phyloP scores from a whole-genome alignment of 2,888 invertebrate genomes.

The Himalopsyche tibetana region DNA sequence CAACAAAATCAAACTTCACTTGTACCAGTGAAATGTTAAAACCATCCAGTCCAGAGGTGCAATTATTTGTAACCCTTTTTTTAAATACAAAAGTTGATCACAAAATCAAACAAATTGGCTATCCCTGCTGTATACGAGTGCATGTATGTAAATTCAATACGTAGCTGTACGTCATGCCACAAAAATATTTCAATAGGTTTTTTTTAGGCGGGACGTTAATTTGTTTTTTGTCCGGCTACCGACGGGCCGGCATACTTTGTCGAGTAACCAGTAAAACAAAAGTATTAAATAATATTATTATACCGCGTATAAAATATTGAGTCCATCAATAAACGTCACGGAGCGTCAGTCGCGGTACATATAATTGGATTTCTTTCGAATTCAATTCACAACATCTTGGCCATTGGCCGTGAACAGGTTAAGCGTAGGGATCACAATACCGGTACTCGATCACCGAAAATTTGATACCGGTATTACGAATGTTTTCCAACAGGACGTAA shows the following conservation, averaged over 20 bases:
- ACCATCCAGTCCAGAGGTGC: no score
- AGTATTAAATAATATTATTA: slow-evolving; percentile 19
- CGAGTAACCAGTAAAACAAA: not conserved
- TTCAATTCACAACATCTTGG: slow-evolving; percentile 41
- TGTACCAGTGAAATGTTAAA: no score
- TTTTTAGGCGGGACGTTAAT: not conserved
- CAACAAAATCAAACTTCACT: no score
- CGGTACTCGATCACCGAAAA: no score
- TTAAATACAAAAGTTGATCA: no score
- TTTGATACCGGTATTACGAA: no score
- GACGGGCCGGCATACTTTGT: not conserved
- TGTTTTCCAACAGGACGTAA: no score
- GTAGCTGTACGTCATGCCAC: not conserved
- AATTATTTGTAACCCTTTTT: no score
- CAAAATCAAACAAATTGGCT: no score
- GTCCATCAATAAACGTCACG: slow-evolving; percentile 60
- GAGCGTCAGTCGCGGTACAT: slow-evolving; percentile 51
- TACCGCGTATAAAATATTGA: slow-evolving; percentile 54
- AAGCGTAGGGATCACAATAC: not conserved
- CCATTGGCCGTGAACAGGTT: not conserved
- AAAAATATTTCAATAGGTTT: slow-evolving; percentile 7
- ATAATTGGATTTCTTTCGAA: slow-evolving; percentile 44
- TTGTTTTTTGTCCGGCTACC: slow-evolving; percentile 12
- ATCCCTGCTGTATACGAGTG: no score
- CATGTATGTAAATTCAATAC: slow-evolving; percentile 15